Percentiles rank a stretch among this genome's conserved stretches.
These are phyloP conservation scores for Tinea trinotella DNA, from an alignment of 2,888 invertebrate genomes.

Conservation along the genomic window DNA sequence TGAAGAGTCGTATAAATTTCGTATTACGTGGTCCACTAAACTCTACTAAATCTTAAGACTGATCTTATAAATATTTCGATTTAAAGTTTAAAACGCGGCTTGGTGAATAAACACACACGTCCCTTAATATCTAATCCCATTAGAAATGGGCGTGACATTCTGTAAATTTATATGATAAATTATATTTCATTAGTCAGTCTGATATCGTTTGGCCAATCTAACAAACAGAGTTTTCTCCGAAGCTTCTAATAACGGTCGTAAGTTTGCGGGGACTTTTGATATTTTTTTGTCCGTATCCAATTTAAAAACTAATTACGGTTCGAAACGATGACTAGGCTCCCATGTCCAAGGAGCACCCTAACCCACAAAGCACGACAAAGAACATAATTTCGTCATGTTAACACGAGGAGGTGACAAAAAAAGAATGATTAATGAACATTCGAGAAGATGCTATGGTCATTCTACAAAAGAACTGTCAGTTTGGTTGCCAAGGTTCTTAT, in stretches of 20 bases:
- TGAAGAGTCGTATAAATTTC: not conserved
- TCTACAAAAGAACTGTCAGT: conserved; percentile 52
- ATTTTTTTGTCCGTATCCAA: conserved; percentile 60
- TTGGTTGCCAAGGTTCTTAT: conserved; percentile 21
- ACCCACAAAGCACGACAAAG: conserved; percentile 44
- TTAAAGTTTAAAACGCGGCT: not conserved
- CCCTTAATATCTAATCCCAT: not conserved
- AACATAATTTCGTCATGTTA: conserved; percentile 65
- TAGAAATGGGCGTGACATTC: conserved; percentile 2
- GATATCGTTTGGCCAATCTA: conserved; percentile 16
- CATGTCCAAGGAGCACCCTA: conserved; percentile 53
- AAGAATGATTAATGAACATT: conserved; percentile 57
- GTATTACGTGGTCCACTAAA: not conserved
- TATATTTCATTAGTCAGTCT: conserved; percentile 8
- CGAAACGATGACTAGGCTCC: conserved; percentile 54
- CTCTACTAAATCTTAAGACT: no score
- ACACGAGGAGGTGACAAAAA: conserved; percentile 60
- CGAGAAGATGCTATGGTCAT: conserved; percentile 31
- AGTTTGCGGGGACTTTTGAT: conserved; percentile 47
- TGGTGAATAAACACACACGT: not conserved
- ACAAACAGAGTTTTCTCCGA: conserved; percentile 13
- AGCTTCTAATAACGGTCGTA: conserved; percentile 34
- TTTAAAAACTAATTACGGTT: conserved; percentile 68
- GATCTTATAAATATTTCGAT: not conserved
- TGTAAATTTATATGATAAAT: conserved; percentile 11